Conservation (phyloP, 2,888 invertebrate genomes). For the Scelioninae gen. 2 region DNA sequence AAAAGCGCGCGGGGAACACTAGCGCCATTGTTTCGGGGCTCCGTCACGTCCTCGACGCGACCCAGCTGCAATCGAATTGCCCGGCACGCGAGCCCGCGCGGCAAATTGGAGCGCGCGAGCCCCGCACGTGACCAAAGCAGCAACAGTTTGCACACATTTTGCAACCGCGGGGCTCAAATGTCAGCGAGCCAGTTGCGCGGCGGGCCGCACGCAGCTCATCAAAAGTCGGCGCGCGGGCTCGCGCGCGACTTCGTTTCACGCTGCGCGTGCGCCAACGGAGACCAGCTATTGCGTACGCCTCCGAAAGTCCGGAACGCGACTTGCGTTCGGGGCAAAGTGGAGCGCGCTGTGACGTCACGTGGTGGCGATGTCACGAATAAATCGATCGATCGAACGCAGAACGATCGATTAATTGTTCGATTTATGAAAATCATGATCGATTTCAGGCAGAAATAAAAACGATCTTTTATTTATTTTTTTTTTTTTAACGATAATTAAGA, state of each 20-base stretch:
- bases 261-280: too few relatives aligned
- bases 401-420: too few relatives aligned
- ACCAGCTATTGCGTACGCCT: too few relatives aligned
- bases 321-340: too few relatives aligned
- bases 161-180: slow-evolving; percentile 14
- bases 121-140: slow-evolving; percentile 32
- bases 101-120: slow-evolving; percentile 28
- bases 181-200: slow-evolving; percentile 13
- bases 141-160: slow-evolving; percentile 31
- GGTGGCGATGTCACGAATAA: too few relatives aligned
- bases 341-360: too few relatives aligned
- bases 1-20: slow-evolving; percentile 8
- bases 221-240: background rate
- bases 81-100: slow-evolving; percentile 18
- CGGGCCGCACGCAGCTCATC: background rate
- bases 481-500: too few relatives aligned
- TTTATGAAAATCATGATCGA: too few relatives aligned
- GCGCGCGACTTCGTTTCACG: slow-evolving; percentile 1
- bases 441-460: too few relatives aligned
- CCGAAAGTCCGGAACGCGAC: too few relatives aligned
- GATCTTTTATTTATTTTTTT: too few relatives aligned
- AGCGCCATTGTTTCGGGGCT: slow-evolving; percentile 21
- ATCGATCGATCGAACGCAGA: too few relatives aligned
- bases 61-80: slow-evolving; percentile 13
- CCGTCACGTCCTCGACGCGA: slow-evolving; percentile 35